A percentile compares a stretch with the other conserved stretches of the same genome.
These are phyloP conservation scores for Pomacea canaliculata DNA, from an alignment of 2,888 invertebrate species.

Conservation along the genomic window DNA sequence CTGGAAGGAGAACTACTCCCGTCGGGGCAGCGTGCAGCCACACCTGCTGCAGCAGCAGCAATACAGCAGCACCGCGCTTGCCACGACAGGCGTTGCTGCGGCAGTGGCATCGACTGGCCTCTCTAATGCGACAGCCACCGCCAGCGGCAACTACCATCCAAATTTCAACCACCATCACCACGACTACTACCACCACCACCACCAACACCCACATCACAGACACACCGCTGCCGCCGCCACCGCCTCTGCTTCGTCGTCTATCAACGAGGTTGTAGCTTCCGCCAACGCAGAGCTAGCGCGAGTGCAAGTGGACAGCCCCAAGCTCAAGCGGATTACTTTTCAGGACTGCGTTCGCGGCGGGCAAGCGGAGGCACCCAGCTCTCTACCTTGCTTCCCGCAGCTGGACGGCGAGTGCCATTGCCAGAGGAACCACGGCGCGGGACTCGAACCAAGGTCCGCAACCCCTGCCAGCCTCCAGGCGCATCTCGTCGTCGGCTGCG, in stretches of 20 bases:
- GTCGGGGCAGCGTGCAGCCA: constrained; percentile 13
- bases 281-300: constrained; percentile 19
- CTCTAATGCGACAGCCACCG: not conserved
- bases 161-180: no score
- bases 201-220: no score
- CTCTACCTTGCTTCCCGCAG: not conserved
- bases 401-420: not conserved
- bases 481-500: no score
- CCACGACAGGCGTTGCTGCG: not conserved
- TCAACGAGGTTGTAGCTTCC: constrained; percentile 7
- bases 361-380: not conserved
- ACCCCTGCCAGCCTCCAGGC: not conserved
- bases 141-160: not conserved
- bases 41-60: not conserved
- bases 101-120: not conserved
- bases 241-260: not conserved
- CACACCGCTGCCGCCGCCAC: no score
- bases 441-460: no score
- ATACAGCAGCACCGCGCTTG: not conserved
- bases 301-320: constrained; percentile 9
- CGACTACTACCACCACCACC: no score
- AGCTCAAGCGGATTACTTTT: constrained; percentile 19
- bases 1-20: not conserved
- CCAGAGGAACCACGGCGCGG: not conserved
- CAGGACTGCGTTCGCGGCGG: constrained; percentile 16